A percentile compares a stretch with the other conserved stretches of the same genome.
phyloP scores from a whole-genome alignment of 2,888 invertebrate species.

The Dryococelus australis region DNA sequence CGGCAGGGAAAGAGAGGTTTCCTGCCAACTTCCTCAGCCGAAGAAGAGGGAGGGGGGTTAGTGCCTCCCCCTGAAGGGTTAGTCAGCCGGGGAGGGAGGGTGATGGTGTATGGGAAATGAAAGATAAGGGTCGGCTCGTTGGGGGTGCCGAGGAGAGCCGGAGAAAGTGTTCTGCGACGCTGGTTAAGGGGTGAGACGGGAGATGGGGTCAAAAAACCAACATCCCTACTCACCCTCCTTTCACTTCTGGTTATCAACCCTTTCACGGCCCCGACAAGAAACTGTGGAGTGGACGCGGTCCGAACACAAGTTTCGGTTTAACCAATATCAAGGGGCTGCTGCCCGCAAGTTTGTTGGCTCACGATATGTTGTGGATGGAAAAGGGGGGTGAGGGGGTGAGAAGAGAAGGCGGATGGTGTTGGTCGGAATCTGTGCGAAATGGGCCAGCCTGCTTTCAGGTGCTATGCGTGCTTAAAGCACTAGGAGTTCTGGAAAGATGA shows the following conservation, averaged over 20 bases:
- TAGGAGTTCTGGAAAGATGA: too few species aligned
- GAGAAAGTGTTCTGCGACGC: not conserved
- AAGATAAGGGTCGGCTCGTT: slow-evolving; percentile 19
- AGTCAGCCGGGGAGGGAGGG: not conserved
- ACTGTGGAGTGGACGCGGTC: slow-evolving; percentile 8
- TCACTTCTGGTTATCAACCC: not conserved
- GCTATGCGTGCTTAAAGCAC: too few species aligned
- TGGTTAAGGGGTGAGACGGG: not conserved
- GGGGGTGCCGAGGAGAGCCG: not conserved
- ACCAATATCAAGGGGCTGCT: too few species aligned
- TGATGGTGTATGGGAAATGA: slow-evolving; percentile 17
- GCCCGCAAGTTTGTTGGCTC: too few species aligned
- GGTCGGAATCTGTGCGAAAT: too few species aligned
- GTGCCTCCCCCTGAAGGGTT: too few species aligned
- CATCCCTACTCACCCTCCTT: not conserved
- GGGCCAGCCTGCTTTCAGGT: too few species aligned
- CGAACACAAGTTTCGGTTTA: not conserved
- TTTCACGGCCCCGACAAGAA: slow-evolving; percentile 7
- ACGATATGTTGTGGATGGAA: too few species aligned
- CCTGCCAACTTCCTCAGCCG: not conserved
- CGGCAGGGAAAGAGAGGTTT: not conserved
- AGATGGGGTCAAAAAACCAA: not conserved
- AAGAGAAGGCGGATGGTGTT: too few species aligned
- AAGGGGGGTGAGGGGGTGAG: too few species aligned
- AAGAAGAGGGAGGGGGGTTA: not conserved